phyloP scores from a whole-genome alignment of 1,140 invertebrate genomes.

The Lucilia cuprina region DNA sequence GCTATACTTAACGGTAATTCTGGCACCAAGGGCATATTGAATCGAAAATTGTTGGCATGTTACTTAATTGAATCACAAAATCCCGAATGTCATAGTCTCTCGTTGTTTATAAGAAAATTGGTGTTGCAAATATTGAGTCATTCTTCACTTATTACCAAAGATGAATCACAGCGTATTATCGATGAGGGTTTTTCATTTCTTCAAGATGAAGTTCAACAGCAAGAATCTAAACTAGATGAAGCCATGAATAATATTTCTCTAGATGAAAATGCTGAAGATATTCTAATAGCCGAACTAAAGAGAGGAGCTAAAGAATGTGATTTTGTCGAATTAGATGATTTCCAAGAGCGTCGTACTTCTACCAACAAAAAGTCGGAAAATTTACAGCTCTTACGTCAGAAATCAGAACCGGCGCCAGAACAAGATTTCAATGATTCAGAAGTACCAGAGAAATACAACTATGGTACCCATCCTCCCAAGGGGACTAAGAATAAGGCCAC shows the following conservation, averaged over 20 bases:
- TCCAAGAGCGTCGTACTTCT: constrained; percentile 51
- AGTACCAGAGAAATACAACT: constrained; percentile 43
- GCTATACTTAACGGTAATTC: constrained; percentile 61
- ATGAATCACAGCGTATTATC: constrained; percentile 55
- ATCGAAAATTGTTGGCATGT: constrained; percentile 78
- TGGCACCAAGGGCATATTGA: constrained; percentile 66
- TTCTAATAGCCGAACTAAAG: constrained; percentile 58
- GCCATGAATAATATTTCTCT: constrained; percentile 58
- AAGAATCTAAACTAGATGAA: constrained; percentile 58
- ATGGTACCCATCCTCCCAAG: constrained; percentile 59
- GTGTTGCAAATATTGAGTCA: constrained; percentile 80
- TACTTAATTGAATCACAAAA: constrained; percentile 74
- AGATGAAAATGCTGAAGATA: constrained; percentile 57
- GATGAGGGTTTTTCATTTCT: constrained; percentile 58
- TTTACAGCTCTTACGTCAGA: constrained; percentile 50
- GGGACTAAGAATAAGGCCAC: constrained; percentile 35
- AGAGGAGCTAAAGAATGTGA: constrained; percentile 49
- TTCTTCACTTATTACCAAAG: constrained; percentile 63
- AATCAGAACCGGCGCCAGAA: constrained; percentile 55
- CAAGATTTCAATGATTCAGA: not conserved
- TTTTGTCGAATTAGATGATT: constrained; percentile 46
- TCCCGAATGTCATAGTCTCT: constrained; percentile 70
- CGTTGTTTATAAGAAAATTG: constrained; percentile 83
- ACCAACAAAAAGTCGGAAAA: constrained; percentile 46
- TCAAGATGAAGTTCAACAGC: constrained; percentile 55